Evolutionary conservation across 92 coral and sea anemone genomes (phyloP).

Genomic region (Palythoa heliodiscus): DNA sequence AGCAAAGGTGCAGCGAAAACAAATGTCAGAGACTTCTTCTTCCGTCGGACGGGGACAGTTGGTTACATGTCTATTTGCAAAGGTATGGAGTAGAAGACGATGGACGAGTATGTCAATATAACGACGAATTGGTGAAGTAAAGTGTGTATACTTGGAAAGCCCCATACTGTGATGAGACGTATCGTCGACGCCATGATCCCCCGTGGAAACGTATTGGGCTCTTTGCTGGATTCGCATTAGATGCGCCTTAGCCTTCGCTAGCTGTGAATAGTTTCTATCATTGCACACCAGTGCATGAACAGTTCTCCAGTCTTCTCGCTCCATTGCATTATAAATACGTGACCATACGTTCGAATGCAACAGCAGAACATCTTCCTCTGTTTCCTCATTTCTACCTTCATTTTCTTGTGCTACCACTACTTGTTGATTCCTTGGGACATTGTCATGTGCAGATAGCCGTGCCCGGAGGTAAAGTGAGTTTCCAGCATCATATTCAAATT

Average conservation of each 20-base stretch:
- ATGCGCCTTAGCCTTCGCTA: conserved; percentile 66
- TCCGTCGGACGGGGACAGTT: background rate
- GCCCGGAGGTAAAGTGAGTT: conserved; percentile 47
- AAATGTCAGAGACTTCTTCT: conserved; percentile 70
- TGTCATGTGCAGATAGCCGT: conserved; percentile 1
- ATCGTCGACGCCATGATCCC: conserved; percentile 40
- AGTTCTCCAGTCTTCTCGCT: conserved; percentile 34
- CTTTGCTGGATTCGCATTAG: conserved; percentile 67
- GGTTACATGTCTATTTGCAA: background rate
- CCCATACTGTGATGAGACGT: conserved; percentile 61
- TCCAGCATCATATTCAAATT: conserved; percentile 54
- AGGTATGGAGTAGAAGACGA: conserved; percentile 58
- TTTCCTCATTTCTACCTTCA: conserved; percentile 8
- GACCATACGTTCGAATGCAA: conserved; percentile 63
- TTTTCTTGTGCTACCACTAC: background rate
- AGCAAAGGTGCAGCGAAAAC: conserved; percentile 78
- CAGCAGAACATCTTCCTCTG: conserved; percentile 35
- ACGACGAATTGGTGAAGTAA: conserved; percentile 95
- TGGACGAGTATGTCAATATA: conserved; percentile 90
- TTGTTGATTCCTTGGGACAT: background rate
- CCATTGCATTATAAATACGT: conserved; percentile 50
- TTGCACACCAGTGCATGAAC: conserved; percentile 63
- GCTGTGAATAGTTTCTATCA: conserved; percentile 74
- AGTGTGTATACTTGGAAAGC: conserved; percentile 71
- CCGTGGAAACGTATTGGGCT: conserved; percentile 70